Evolutionary conservation across 2,113 vertebrate genomes (phyloP).

Genomic region (Ictidomys tridecemlineatus): DNA sequence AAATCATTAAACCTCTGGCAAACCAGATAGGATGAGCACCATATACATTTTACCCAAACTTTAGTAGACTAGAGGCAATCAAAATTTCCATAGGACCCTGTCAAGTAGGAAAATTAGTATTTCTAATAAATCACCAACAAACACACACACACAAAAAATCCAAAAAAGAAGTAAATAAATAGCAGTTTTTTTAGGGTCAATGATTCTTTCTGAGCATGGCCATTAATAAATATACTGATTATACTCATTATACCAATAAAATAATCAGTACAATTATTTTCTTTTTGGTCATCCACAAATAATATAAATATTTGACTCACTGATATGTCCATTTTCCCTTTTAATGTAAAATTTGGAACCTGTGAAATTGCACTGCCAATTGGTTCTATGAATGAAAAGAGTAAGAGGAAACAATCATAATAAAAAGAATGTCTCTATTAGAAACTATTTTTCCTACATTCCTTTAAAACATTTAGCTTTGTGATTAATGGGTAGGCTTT

Average conservation of each 20-base stretch:
- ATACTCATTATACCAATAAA: not conserved
- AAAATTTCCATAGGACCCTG: not conserved
- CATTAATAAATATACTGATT: not conserved
- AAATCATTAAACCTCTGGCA: not conserved
- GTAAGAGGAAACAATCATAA: not conserved
- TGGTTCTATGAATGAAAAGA: slow-evolving; percentile 27
- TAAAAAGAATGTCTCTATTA: slow-evolving; percentile 29
- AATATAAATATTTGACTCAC: not conserved
- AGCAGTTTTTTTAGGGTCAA: not conserved
- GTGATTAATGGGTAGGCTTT: slow-evolving; percentile 68
- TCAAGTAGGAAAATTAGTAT: not conserved
- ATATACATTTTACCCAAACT: not conserved
- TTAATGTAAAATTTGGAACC: slow-evolving; percentile 3
- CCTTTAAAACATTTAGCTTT: slow-evolving; percentile 60
- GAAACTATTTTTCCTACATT: slow-evolving; percentile 65
- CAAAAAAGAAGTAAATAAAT: not conserved
- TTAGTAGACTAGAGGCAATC: not conserved
- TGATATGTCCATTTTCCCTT: slow-evolving; percentile 20
- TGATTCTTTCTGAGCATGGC: not conserved
- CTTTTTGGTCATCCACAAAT: not conserved
- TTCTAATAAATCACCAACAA: not conserved
- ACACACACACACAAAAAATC: not conserved
- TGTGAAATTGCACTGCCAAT: not conserved
- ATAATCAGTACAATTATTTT: slow-evolving; percentile 23
- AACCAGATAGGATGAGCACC: not conserved